Evolutionary conservation across 2,797 vertebrate species (phyloP).

Genomic region (Gallinago solitaria): DNA sequence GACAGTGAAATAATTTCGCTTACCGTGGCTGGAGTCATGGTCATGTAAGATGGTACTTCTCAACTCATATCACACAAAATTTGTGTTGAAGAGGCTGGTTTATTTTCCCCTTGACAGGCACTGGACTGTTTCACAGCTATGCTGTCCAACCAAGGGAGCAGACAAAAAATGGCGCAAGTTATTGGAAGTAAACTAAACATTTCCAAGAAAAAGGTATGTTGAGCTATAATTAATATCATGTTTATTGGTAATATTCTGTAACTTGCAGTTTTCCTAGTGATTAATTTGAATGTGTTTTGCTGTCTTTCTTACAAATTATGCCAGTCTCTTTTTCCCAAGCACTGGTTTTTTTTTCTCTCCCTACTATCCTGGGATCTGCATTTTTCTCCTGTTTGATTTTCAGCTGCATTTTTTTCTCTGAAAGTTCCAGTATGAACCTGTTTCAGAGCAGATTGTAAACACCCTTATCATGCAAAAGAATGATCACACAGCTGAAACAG

Average conservation of each 20-base stretch:
- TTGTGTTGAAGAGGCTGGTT: neutral
- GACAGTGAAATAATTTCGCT: neutral
- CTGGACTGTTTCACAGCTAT: constrained; percentile 97
- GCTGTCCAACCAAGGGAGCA: constrained; percentile 83
- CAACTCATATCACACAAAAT: neutral
- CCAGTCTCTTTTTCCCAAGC: neutral
- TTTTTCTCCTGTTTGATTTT: neutral
- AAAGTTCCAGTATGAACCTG: neutral
- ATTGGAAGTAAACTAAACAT: constrained; percentile 96
- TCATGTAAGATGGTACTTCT: neutral
- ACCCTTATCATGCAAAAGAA: neutral
- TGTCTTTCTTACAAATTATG: neutral
- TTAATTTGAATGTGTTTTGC: neutral
- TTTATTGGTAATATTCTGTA: neutral
- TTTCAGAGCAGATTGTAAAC: neutral
- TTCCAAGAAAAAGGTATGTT: constrained; percentile 91
- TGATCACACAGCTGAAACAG: neutral
- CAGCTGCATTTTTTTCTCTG: neutral
- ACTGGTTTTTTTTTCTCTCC: neutral
- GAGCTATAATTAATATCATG: neutral
- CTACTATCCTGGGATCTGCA: accelerated
- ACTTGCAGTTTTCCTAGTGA: neutral
- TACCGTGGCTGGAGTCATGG: neutral
- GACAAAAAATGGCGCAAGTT: constrained; percentile 88
- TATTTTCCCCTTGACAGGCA: constrained; percentile 79